A percentile compares a stretch with the other conserved stretches of the same genome.
Evolutionary conservation across 2,797 vertebrate species (phyloP).

Genomic region (Callimico goeldii): DNA sequence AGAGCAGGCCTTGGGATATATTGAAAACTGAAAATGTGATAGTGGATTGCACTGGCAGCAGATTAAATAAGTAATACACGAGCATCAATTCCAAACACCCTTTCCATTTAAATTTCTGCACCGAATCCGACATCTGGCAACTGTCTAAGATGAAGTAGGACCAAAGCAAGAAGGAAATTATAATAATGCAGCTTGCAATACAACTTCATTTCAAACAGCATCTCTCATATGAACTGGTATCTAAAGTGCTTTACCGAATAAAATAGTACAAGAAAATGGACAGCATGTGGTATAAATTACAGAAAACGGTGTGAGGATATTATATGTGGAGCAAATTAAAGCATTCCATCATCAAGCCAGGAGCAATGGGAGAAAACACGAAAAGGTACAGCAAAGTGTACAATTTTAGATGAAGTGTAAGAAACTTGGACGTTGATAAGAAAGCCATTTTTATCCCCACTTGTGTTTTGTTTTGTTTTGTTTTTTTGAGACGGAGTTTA

Average conservation of each 20-base stretch:
- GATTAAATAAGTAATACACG: not conserved
- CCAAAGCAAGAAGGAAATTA: conserved; percentile 51
- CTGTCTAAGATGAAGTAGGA: conserved; percentile 8
- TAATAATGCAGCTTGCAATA: conserved; percentile 40
- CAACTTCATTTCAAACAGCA: conserved; percentile 66
- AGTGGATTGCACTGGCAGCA: conserved; percentile 40
- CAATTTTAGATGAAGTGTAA: not conserved
- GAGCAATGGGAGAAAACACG: not conserved
- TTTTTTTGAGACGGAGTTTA: too few species aligned
- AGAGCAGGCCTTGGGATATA: conserved; percentile 12
- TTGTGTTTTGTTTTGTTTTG: too few species aligned
- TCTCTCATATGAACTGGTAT: conserved; percentile 59
- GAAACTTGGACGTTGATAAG: not conserved
- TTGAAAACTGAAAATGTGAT: not conserved
- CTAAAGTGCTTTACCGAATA: conserved; percentile 42
- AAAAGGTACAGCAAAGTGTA: not conserved
- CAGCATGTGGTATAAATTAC: conserved; percentile 54
- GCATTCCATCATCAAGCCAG: conserved; percentile 24
- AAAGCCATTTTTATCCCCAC: not conserved
- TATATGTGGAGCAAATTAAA: conserved; percentile 63
- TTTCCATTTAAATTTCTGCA: conserved; percentile 60
- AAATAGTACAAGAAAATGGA: conserved; percentile 65
- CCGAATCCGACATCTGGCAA: conserved; percentile 9
- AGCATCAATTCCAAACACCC: conserved; percentile 32
- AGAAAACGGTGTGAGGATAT: conserved; percentile 42